These are phyloP conservation scores for Colostygia pectinataria DNA, from an alignment of 2,888 invertebrate species.

Conservation along the genomic window DNA sequence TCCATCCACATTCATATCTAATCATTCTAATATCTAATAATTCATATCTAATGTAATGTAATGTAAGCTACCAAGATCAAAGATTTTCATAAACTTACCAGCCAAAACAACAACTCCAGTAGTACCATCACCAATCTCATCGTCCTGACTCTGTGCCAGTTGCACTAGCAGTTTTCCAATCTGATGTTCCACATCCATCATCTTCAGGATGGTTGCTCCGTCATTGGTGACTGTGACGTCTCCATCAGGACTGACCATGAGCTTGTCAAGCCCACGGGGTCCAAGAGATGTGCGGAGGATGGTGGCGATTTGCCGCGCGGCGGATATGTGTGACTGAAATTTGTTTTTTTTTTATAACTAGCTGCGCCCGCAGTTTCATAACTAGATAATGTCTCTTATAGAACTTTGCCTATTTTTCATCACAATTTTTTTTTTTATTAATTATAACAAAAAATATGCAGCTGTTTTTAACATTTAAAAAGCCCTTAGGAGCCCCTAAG, in stretches of 20 bases:
- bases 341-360: too few species aligned
- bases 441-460: too few species aligned
- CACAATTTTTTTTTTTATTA: too few species aligned
- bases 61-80: too few species aligned
- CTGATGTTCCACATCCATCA: slow-evolving; percentile 99
- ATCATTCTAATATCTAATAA: too few species aligned
- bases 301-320: slow-evolving; percentile 95
- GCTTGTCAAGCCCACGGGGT: slow-evolving; percentile 98
- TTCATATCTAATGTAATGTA: too few species aligned
- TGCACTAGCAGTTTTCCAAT: slow-evolving; percentile 99
- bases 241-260: slow-evolving; percentile 98
- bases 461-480: too few species aligned
- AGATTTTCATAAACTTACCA: slow-evolving; percentile 57
- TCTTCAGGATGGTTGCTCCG: slow-evolving; percentile 98
- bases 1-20: too few species aligned
- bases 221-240: slow-evolving; percentile 99
- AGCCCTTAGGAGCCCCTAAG: too few species aligned
- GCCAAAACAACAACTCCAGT: slow-evolving; percentile 97
- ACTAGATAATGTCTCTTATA: too few species aligned
- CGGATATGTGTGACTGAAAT: slow-evolving; percentile 96
- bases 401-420: too few species aligned
- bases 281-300: slow-evolving; percentile 97
- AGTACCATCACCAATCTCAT: slow-evolving; percentile 99
- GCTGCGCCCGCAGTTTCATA: too few species aligned
- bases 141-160: slow-evolving; percentile 98